These are phyloP conservation scores for Dicaeum eximium DNA, from an alignment of 2,113 vertebrate species.

Conservation along the genomic window DNA sequence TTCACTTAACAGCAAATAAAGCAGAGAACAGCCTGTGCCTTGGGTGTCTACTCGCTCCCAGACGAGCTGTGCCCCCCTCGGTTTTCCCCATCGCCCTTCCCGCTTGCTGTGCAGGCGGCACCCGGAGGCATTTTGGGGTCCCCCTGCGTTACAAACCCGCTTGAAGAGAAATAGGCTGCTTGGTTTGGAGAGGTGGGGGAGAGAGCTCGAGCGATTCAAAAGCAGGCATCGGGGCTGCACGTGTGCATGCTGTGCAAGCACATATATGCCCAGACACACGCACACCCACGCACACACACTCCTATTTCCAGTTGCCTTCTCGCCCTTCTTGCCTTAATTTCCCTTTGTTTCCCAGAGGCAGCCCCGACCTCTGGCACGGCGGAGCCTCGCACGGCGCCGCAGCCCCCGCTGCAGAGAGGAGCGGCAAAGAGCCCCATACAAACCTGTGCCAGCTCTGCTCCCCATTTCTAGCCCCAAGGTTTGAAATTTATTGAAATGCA, in stretches of 20 bases:
- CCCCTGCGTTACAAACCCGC: neutral
- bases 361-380: neutral
- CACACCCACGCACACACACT: neutral
- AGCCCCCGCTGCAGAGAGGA: neutral
- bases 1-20: conserved; percentile 60
- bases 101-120: neutral
- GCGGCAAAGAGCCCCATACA: neutral
- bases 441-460: conserved; percentile 43
- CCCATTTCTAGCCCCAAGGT: conserved; percentile 22
- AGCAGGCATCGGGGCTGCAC: conserved; percentile 11
- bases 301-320: neutral
- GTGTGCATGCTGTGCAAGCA: neutral
- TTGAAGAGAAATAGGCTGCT: neutral
- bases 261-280: neutral
- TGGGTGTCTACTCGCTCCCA: neutral
- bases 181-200: neutral
- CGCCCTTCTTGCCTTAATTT: conserved; percentile 30
- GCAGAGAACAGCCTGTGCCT: conserved; percentile 6
- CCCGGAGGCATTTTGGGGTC: neutral
- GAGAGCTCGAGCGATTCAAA: neutral
- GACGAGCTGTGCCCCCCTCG: neutral
- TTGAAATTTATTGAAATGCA: conserved; percentile 49
- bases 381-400: neutral
- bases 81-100: neutral
- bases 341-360: conserved; percentile 63